Percentiles rank a stretch among this genome's conserved stretches.
phyloP scores from a whole-genome alignment of 2,797 vertebrate species.

The Melanotaenia maccullochi region DNA sequence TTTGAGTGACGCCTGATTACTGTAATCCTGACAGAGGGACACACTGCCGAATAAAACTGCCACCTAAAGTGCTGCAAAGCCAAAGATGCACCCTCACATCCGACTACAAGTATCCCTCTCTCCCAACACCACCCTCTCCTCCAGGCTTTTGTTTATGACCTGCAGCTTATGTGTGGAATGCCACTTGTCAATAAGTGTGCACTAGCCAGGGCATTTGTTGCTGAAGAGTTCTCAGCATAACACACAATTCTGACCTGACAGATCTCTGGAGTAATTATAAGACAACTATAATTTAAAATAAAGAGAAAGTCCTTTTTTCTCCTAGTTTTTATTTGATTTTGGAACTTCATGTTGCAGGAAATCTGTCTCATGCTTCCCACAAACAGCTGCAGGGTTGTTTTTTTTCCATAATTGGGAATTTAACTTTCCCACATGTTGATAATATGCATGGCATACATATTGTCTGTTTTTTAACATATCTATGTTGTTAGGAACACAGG shows the following conservation, averaged over 20 bases:
- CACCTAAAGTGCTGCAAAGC: constrained; percentile 30
- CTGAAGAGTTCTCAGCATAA: background rate
- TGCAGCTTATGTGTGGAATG: constrained; percentile 61
- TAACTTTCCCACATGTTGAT: constrained; percentile 7
- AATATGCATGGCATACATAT: background rate
- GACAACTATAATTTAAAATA: background rate
- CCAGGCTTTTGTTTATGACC: constrained; percentile 64
- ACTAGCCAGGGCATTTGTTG: constrained; percentile 8
- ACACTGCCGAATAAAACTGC: constrained; percentile 32
- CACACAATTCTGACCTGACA: background rate
- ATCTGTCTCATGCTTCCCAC: too few relatives aligned
- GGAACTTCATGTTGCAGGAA: background rate
- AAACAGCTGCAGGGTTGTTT: background rate
- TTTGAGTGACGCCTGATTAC: constrained; percentile 37
- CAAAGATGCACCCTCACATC: constrained; percentile 34
- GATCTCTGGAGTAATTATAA: constrained; percentile 4
- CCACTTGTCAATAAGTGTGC: constrained; percentile 63
- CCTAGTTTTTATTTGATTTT: background rate
- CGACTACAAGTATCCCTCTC: constrained; percentile 30
- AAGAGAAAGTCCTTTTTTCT: background rate
- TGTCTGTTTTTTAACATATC: constrained; percentile 21
- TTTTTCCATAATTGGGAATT: background rate
- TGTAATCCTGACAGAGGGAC: constrained; percentile 53
- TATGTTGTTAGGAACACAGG: constrained; percentile 49
- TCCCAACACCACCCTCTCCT: constrained; percentile 29